Conservation (phyloP, 2,113 vertebrate species). For the Oreotrochilus melanogaster region DNA sequence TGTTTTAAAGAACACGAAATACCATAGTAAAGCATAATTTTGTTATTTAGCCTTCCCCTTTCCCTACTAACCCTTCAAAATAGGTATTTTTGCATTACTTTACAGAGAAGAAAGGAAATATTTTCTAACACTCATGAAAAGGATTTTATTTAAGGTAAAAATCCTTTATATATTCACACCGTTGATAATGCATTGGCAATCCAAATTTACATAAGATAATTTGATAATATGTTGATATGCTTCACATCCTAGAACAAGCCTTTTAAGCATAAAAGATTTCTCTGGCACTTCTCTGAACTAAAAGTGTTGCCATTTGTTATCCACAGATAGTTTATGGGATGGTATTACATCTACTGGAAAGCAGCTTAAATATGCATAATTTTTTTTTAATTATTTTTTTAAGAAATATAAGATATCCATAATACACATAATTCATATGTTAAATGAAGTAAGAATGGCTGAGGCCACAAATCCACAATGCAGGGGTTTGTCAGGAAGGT, state of each 20-base stretch:
- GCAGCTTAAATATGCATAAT: no score
- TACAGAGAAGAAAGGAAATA: background rate
- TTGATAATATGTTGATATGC: background rate
- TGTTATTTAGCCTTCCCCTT: background rate
- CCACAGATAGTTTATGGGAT: no score
- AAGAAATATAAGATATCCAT: background rate
- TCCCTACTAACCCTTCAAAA: background rate
- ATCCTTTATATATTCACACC: background rate
- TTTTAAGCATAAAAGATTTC: background rate
- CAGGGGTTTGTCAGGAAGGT: background rate
- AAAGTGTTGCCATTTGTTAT: background rate
- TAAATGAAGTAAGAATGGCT: background rate
- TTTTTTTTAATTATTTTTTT: no score
- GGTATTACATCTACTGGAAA: no score
- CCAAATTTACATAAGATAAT: background rate
- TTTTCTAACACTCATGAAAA: background rate
- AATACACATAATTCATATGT: background rate
- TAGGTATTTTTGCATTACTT: background rate
- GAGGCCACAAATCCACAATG: background rate
- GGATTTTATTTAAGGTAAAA: background rate
- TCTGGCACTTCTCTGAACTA: background rate
- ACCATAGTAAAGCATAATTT: background rate
- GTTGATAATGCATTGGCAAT: background rate
- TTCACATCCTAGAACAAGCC: background rate
- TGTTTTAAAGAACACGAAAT: background rate